A percentile compares a stretch with the other conserved stretches of the same genome.
These are phyloP conservation scores for Entomobrya multifasciata DNA, from an alignment of 2,888 invertebrate species.

Conservation along the genomic window DNA sequence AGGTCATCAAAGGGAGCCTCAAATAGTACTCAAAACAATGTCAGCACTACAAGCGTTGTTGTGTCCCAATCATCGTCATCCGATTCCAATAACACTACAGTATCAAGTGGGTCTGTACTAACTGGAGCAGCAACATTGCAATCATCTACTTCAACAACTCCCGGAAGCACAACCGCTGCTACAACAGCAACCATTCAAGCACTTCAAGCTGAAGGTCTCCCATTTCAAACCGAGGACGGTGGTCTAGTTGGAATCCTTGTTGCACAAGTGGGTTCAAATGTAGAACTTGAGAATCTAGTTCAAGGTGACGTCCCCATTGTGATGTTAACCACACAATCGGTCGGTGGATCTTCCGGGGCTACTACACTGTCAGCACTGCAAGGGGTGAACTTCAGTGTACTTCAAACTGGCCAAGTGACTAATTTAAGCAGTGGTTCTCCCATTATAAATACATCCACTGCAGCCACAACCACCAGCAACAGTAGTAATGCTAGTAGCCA, in stretches of 20 bases:
- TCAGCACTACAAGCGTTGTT: constrained; percentile 46
- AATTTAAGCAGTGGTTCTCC: constrained; percentile 30
- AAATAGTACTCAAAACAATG: not conserved
- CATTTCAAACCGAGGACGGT: constrained; percentile 64
- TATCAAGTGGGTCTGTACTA: constrained; percentile 38
- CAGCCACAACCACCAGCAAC: constrained; percentile 19
- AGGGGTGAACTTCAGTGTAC: constrained; percentile 59
- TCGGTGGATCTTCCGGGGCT: constrained; percentile 45
- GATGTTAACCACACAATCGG: constrained; percentile 55
- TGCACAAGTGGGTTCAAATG: constrained; percentile 71
- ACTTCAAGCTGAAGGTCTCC: constrained; percentile 56
- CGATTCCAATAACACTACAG: not conserved
- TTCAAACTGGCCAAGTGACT: constrained; percentile 58
- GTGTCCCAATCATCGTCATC: constrained; percentile 51
- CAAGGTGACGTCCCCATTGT: constrained; percentile 73
- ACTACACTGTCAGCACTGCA: constrained; percentile 52
- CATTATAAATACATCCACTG: not conserved
- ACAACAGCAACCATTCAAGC: constrained; percentile 64
- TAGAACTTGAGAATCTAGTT: constrained; percentile 69
- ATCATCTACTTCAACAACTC: constrained; percentile 38
- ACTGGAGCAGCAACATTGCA: constrained; percentile 35
- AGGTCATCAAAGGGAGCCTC: not conserved
- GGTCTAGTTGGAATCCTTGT: constrained; percentile 76
- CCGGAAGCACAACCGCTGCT: constrained; percentile 42
- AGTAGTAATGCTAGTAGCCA: constrained; percentile 62